Evolutionary conservation across 2,113 vertebrate genomes (phyloP).

Genomic region (Neopipo cinnamomea): DNA sequence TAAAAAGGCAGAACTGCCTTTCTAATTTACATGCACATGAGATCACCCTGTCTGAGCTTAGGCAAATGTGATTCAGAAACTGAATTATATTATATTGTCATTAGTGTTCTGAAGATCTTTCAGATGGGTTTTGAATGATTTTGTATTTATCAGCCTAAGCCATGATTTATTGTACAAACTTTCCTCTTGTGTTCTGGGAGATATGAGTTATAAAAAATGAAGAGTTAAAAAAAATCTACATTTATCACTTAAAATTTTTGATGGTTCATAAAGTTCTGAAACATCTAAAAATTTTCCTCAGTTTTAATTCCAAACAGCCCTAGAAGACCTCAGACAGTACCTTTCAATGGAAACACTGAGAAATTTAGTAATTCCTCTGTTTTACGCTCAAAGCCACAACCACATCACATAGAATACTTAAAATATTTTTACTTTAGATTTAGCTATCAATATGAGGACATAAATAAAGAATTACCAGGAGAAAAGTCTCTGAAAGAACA

Average conservation of each 20-base stretch:
- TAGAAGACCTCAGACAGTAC: neutral
- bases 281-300: neutral
- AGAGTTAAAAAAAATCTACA: neutral
- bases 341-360: neutral
- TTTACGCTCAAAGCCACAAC: neutral
- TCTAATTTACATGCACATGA: neutral
- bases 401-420: neutral
- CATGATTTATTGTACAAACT: neutral
- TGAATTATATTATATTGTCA: fast-evolving
- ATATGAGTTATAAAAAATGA: neutral
- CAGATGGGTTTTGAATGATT: neutral
- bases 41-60: neutral
- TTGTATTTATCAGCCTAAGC: neutral
- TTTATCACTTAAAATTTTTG: neutral
- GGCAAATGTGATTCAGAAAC: neutral
- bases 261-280: neutral
- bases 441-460: neutral
- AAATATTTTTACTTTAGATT: neutral
- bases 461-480: neutral
- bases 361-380: neutral
- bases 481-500: neutral
- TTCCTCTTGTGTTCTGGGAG: neutral
- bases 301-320: neutral
- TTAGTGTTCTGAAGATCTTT: neutral
- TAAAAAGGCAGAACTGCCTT: neutral